A percentile compares a stretch with the other conserved stretches of the same genome.
These are phyloP conservation scores for Amphipoea lucens DNA, from an alignment of 2,888 invertebrate genomes.

Conservation along the genomic window DNA sequence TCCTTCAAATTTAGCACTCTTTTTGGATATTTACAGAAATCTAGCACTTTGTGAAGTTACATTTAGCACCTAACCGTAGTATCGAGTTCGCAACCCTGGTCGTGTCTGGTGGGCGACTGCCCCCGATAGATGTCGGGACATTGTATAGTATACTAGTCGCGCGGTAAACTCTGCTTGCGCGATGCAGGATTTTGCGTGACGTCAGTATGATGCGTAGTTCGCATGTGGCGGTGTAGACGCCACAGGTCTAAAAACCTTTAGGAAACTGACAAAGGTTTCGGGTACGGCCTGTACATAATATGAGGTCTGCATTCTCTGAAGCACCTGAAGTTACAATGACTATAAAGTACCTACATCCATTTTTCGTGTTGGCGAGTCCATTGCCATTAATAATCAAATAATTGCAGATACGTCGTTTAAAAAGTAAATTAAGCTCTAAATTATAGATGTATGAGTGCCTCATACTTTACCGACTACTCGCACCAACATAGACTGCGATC, in stretches of 20 bases:
- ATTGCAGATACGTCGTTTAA: neutral
- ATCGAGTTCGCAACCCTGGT: no score
- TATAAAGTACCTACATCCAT: no score
- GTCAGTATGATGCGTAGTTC: neutral
- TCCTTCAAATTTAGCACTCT: no score
- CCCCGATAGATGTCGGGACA: neutral
- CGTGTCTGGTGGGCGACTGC: neutral
- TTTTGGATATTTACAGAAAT: no score
- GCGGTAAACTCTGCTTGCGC: neutral
- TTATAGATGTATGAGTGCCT: neutral
- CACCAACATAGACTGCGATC: neutral
- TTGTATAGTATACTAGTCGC: neutral
- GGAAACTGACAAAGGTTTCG: neutral
- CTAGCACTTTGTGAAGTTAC: no score
- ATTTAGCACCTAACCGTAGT: no score
- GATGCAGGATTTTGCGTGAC: neutral
- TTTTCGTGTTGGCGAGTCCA: neutral
- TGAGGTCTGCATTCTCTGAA: neutral
- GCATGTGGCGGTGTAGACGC: neutral
- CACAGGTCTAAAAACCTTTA: neutral
- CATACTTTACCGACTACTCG: neutral
- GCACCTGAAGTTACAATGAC: no score
- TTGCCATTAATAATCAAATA: neutral
- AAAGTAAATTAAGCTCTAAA: neutral
- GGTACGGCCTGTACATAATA: neutral